Percentiles rank a stretch among this genome's conserved stretches.
These are phyloP conservation scores for Tragulus kanchil DNA, from an alignment of 2,113 vertebrate genomes.

Conservation along the genomic window DNA sequence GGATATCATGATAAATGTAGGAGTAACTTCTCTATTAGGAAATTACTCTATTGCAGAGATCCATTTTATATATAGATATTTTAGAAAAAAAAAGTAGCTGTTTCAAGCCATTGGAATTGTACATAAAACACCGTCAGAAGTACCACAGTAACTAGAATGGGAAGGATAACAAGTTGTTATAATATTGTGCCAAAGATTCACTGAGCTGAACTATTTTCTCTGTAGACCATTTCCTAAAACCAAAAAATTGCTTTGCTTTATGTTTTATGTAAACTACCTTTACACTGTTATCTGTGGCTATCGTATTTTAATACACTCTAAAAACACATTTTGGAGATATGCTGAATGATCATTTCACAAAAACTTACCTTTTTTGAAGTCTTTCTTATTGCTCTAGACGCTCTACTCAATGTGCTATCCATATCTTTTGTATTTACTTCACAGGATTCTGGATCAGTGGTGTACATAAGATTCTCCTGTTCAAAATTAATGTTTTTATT, in stretches of 20 bases:
- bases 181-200: not conserved
- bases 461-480: conserved; percentile 97
- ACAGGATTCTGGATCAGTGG: conserved; percentile 94
- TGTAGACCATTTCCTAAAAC: not conserved
- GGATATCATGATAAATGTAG: not conserved
- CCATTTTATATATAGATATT: not conserved
- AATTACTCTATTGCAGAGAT: not conserved
- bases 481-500: conserved; percentile 65
- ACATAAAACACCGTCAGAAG: conserved; percentile 27
- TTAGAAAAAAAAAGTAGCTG: too few relatives aligned
- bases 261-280: not conserved
- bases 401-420: conserved; percentile 99
- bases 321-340: conserved; percentile 15
- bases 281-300: not conserved
- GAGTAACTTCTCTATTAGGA: conserved; percentile 32
- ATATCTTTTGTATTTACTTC: conserved; percentile 99
- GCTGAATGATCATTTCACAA: not conserved
- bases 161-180: not conserved
- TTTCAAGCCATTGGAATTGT: too few relatives aligned
- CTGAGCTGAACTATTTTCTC: not conserved
- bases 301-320: conserved; percentile 20
- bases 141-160: not conserved
- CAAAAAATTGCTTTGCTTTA: not conserved
- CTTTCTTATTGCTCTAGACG: conserved; percentile 98
- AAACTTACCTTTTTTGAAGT: conserved; percentile 96